Evolutionary conservation across 2,797 vertebrate genomes (phyloP).

Genomic region (Pseudotriccus pelzelni): DNA sequence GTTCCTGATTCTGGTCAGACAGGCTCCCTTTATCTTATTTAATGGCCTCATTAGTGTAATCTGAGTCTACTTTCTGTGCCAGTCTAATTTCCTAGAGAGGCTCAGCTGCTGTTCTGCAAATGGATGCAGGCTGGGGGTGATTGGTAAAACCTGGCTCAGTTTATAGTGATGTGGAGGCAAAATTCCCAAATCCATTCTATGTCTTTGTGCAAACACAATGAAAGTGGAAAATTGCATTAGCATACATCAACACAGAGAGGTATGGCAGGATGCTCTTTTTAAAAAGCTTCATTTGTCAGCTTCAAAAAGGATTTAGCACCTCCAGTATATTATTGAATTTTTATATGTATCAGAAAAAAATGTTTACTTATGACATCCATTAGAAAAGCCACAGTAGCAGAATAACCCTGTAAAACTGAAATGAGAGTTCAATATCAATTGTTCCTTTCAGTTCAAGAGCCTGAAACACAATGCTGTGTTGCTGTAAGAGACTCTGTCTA

Average conservation of each 20-base stretch:
- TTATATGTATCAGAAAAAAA: not conserved
- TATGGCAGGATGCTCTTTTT: not conserved
- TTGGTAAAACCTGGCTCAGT: not conserved
- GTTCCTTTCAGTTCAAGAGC: not conserved
- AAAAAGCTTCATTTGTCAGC: not conserved
- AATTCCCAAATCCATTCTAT: not conserved
- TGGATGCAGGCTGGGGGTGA: not conserved
- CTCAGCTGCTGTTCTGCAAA: conserved; percentile 36
- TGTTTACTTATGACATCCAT: not conserved
- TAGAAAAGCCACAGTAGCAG: not conserved
- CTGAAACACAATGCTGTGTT: not conserved
- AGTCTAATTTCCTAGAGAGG: conserved; percentile 46
- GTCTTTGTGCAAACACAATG: not conserved
- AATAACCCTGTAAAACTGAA: not conserved
- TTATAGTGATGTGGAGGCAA: not conserved
- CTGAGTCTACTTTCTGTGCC: conserved; percentile 20
- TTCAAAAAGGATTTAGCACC: not conserved
- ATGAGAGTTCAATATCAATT: not conserved
- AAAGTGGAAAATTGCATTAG: not conserved
- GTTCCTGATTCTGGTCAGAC: not conserved
- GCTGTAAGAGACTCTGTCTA: not conserved
- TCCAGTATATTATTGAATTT: not conserved
- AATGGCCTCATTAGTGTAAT: conserved; percentile 63
- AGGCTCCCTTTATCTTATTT: conserved; percentile 22
- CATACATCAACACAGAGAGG: not conserved